Base-by-base conservation (phyloP, 2,888 invertebrate species). In the Myopa testacea region DNA sequence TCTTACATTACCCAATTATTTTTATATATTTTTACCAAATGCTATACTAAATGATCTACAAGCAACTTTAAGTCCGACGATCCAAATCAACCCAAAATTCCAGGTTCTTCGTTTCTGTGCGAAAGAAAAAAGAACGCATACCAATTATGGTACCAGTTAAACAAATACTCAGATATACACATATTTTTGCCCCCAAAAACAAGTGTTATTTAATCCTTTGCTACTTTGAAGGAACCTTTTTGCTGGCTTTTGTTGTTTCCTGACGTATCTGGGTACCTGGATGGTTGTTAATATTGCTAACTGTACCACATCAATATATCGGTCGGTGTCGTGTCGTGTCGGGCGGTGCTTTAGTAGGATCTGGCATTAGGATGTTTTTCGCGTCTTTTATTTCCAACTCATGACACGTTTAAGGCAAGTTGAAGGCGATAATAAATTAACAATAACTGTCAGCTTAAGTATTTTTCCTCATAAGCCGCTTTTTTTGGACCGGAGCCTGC, bases 381-480 rank as follows among this genome's bases (percentile, higher is more conserved):
- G 38, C 37, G 38, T 16, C 37, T 38, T 67, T 40, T 67, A 67
- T 65, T 34, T 40, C 45, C 34, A 52, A 26, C 60, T 60, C 55
- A 60, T 71, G 71, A 71, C 58, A 71, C 71, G 71, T 55, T 60
- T 60, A 60, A 71, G 34, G 65, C 65, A 76, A 76, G 60, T 76
- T 76, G 70, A 76, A 76, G 76, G 76, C 69, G 76, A 69, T 69
- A 76, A 69, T 69, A 76, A 76, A 76, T 76, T 76, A 70, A 70
- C 69, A 60, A 70, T 70, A 76, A 76, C 40, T 70, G 71, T 71
- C 71, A 71, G 71, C 58, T 60, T 38, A 67, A 40, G 38, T 67
- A 67, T 67, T 67, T 67, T 67, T 67, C 67, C 40, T 40, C 40
- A 67, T 40, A 67, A 67, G 67, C 37, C 37, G 71, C n/a, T 16